Percentiles rank a stretch among this genome's conserved stretches.
phyloP scores from a whole-genome alignment of 1,140 invertebrate species.

The Archivesica marissinica region DNA sequence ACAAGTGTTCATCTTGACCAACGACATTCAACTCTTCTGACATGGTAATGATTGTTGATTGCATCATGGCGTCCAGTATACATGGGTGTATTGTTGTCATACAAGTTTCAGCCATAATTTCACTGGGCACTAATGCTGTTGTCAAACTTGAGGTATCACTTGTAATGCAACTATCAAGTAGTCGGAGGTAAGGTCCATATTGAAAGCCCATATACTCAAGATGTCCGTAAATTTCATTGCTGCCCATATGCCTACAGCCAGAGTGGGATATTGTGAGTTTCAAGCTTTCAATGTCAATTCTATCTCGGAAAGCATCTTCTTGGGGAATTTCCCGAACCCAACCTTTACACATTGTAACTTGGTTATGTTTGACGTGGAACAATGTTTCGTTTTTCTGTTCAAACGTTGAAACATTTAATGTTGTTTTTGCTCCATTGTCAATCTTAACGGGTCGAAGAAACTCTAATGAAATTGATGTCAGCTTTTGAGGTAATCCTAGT shows the following conservation, averaged over 20 bases:
- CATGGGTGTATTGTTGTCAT: slow-evolving; percentile 29
- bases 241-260: not conserved
- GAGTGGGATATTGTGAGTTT: not conserved
- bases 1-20: not conserved
- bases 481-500: not conserved
- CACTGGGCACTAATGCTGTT: not conserved
- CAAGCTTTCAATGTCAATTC: not conserved
- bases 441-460: slow-evolving; percentile 39
- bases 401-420: slow-evolving; percentile 16
- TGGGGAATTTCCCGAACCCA: not conserved
- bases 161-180: not conserved
- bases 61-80: slow-evolving; percentile 37
- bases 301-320: not conserved
- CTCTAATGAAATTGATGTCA: slow-evolving; percentile 19
- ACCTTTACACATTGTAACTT: slow-evolving; percentile 31
- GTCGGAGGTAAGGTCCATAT: slow-evolving; percentile 11
- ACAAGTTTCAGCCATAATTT: not conserved
- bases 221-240: slow-evolving; percentile 5
- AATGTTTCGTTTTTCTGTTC: slow-evolving; percentile 31
- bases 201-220: slow-evolving; percentile 27
- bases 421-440: not conserved
- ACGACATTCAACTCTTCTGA: not conserved
- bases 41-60: not conserved
- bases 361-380: slow-evolving; percentile 16
- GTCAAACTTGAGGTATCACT: not conserved